These are phyloP conservation scores for Macropus fuliginosus DNA, from an alignment of 2,797 vertebrate genomes.

Conservation along the genomic window DNA sequence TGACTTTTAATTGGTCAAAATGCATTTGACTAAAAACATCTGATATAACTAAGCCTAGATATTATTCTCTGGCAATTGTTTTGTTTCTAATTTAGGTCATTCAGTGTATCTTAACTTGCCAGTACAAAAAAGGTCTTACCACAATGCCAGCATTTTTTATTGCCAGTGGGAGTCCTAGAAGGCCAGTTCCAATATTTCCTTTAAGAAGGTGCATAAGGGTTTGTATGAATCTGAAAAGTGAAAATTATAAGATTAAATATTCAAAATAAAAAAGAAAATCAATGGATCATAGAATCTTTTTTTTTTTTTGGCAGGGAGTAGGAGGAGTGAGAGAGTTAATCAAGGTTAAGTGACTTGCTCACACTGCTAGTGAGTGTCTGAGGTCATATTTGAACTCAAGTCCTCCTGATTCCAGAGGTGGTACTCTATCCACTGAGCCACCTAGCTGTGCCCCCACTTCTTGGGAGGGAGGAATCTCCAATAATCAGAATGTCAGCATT, in stretches of 20 bases:
- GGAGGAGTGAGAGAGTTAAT: neutral
- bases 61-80: neutral
- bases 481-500: neutral
- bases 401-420: neutral
- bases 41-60: neutral
- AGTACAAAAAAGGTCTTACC: slow-evolving; percentile 82
- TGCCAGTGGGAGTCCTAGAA: slow-evolving; percentile 92
- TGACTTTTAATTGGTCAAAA: slow-evolving; percentile 13
- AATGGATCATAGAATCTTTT: slow-evolving; percentile 20
- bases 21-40: neutral
- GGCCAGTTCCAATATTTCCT: slow-evolving; percentile 92
- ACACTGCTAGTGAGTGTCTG: neutral
- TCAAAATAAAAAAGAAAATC: slow-evolving; percentile 22
- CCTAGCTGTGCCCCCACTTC: neutral
- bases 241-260: slow-evolving; percentile 44
- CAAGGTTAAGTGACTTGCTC: neutral
- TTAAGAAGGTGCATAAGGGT: slow-evolving; percentile 92
- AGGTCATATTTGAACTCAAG: neutral
- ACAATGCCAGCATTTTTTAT: slow-evolving; percentile 92
- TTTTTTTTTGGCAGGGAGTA: neutral
- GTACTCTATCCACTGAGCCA: neutral
- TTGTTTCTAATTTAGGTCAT: slow-evolving; percentile 23
- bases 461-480: neutral
- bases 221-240: slow-evolving; percentile 87
- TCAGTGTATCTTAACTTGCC: neutral